Evolutionary conservation across 2,113 vertebrate genomes (phyloP).

Genomic region (Vulpes ferrilata): DNA sequence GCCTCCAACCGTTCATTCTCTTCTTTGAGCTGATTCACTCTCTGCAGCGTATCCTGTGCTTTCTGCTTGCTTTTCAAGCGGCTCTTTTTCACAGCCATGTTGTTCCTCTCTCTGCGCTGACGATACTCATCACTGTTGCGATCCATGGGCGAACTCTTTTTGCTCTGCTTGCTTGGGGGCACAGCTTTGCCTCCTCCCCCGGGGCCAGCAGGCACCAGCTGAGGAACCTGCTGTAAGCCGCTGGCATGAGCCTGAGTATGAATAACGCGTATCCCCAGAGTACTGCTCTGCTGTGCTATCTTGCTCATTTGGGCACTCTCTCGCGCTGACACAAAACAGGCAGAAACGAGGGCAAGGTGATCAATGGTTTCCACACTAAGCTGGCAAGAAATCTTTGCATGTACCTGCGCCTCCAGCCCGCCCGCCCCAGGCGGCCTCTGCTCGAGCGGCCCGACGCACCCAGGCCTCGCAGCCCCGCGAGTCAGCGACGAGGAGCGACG

Average conservation of each 20-base stretch:
- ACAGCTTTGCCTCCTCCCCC: constrained; percentile 93
- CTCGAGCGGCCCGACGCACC: too few relatives aligned
- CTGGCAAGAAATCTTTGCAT: constrained; percentile 84
- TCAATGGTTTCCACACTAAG: constrained; percentile 59
- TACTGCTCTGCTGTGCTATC: constrained; percentile 89
- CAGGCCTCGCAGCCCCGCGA: too few relatives aligned
- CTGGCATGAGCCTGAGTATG: constrained; percentile 90
- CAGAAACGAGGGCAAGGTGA: constrained; percentile 54
- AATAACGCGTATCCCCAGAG: constrained; percentile 91
- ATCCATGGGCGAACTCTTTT: constrained; percentile 92
- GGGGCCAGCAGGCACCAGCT: constrained; percentile 90
- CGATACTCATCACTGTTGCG: constrained; percentile 98
- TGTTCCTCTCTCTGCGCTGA: constrained; percentile 96
- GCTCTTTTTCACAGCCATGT: constrained; percentile 99
- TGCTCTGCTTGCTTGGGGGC: constrained; percentile 92
- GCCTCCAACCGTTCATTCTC: constrained; percentile 99
- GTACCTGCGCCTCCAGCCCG: constrained; percentile 72
- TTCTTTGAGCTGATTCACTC: constrained; percentile 98
- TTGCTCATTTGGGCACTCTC: constrained; percentile 95
- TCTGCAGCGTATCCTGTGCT: constrained; percentile 96
- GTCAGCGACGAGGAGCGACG: too few relatives aligned
- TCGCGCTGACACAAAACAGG: constrained; percentile 75
- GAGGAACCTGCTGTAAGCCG: constrained; percentile 93
- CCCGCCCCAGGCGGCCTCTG: too few relatives aligned
- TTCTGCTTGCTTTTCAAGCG: constrained; percentile 99